Conservation (phyloP, 35 echinoderm and acorn worm genomes). For the Diadema setosum region DNA sequence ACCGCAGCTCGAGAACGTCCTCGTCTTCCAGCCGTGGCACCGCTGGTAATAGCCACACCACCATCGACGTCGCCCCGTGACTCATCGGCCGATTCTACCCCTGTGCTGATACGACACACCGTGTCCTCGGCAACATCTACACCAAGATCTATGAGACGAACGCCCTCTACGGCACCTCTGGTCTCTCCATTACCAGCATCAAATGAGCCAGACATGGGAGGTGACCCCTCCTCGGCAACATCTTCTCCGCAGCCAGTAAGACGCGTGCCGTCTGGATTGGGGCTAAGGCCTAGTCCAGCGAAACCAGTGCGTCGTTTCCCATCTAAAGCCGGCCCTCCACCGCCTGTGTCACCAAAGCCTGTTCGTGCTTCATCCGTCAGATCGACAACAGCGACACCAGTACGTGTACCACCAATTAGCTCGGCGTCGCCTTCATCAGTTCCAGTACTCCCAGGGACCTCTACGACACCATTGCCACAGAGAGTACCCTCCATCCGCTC, state of each 20-base stretch:
- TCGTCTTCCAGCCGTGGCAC: background rate
- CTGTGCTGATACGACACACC: background rate
- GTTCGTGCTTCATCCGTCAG: background rate
- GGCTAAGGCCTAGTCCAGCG: background rate
- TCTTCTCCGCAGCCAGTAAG: background rate
- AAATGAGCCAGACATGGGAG: background rate
- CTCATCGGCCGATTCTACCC: background rate
- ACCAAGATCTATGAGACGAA: background rate
- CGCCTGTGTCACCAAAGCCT: background rate
- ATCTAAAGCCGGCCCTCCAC: background rate
- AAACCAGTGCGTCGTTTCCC: background rate
- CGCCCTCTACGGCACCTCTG: background rate
- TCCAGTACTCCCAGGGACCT: background rate
- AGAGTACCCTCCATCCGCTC: background rate
- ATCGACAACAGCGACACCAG: too few species aligned
- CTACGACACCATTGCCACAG: background rate
- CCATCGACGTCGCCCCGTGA: background rate
- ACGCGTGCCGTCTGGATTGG: background rate
- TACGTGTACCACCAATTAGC: background rate
- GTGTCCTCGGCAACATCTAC: background rate
- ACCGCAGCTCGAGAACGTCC: background rate
- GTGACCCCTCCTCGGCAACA: background rate
- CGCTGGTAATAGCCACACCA: background rate
- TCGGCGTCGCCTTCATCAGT: background rate
- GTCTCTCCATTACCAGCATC: background rate